Evolutionary conservation across 2,113 vertebrate species (phyloP).

Genomic region (Mugil cephalus): DNA sequence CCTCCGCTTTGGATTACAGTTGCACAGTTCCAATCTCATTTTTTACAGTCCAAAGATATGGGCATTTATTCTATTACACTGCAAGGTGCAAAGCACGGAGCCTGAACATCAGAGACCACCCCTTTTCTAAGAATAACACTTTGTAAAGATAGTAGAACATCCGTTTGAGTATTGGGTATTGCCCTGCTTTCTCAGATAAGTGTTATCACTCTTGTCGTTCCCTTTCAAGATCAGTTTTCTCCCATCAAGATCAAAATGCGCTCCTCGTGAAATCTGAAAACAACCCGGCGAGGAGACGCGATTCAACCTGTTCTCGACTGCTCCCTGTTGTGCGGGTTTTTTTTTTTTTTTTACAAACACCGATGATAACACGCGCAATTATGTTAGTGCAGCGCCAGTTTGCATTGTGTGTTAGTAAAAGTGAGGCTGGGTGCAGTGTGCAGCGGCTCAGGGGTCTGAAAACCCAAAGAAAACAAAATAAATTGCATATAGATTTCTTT

Average conservation of each 20-base stretch:
- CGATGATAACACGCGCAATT: conserved; percentile 32
- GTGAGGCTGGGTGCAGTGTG: conserved; percentile 10
- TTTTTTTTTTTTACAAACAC: conserved; percentile 5
- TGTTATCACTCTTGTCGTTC: conserved; percentile 65
- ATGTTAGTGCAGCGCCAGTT: conserved; percentile 1
- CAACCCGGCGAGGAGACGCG: conserved; percentile 20
- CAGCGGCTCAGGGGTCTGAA: conserved; percentile 29
- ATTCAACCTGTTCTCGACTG: conserved; percentile 19
- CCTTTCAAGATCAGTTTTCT: conserved; percentile 59
- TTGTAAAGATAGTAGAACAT: conserved; percentile 68
- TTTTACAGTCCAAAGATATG: conserved; percentile 73
- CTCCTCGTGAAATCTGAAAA: conserved; percentile 50
- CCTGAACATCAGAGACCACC: conserved; percentile 66
- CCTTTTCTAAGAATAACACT: conserved; percentile 63
- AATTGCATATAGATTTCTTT: conserved; percentile 67
- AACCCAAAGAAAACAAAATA: conserved; percentile 45
- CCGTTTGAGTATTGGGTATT: conserved; percentile 59
- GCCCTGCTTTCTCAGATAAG: conserved; percentile 68
- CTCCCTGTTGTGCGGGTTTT: conserved; percentile 1
- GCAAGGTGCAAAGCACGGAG: conserved; percentile 68
- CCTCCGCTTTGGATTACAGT: conserved; percentile 78
- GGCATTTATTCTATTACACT: conserved; percentile 78
- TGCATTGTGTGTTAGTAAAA: conserved; percentile 29
- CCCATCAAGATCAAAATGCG: conserved; percentile 67
- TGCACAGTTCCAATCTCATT: conserved; percentile 73